Evolutionary conservation across 1,140 invertebrate genomes (phyloP), one percentile per base, ranked within the genome.

Genomic region (Geopemphigus sp.): DNA sequence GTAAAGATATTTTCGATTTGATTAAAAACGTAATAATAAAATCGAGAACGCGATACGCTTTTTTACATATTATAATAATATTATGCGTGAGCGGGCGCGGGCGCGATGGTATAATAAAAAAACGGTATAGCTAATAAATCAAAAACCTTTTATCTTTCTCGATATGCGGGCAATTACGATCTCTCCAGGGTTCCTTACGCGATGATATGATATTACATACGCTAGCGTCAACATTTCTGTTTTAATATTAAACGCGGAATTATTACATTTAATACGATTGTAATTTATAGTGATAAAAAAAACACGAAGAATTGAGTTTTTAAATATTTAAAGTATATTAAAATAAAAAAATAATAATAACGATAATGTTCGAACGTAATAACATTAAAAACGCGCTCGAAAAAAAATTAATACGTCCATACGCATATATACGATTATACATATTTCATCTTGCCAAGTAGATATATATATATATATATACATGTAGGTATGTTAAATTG

Each of bases 71-170:
- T 19, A 56, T 73, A n/a, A 56, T 73, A 73, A 57, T 57, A 76
- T 59, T 76, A 59, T 76, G 29, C 29, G 54, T n/a, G n/a, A n/a
- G n/a, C n/a, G n/a, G n/a, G n/a, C 29, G 5, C 24, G 39, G 22
- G 74, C 12, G 12, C 11, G 12, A 39, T 39, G 11, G 11, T 63
- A 61, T 50, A 61, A 78, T 63, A 78, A 78, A 78, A 78, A 78
- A 39, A 61, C 54, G 32, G 57, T 59, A 63, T 78, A 45, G 39
- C 74, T 39, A 61, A 78, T 78, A 78, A 78, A 78, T 78, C 74
- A 78, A 78, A 78, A 78, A 78, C 54, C 57, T 78, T 78, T 78
- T 78, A 61, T 78, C 74, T 63, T 78, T 78, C 57, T 78, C 57
- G 32, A 76, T 78, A 59, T 63, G 56, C 74, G 56, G 74, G 74